phyloP scores from a whole-genome alignment of 2,797 vertebrate genomes.

The Malacoraja senta region DNA sequence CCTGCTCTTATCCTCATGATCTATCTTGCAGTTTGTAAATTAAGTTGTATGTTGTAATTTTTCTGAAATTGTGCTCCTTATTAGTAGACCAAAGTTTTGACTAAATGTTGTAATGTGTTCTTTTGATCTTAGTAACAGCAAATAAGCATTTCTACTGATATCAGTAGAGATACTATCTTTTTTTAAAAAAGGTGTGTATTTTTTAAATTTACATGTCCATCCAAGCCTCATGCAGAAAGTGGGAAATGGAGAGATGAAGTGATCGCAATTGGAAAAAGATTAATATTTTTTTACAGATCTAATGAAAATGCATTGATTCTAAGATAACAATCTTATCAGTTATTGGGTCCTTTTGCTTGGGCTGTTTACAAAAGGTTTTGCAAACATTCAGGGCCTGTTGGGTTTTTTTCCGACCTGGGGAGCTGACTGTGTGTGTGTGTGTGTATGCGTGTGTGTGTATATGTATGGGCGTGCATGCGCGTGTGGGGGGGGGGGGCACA shows the following conservation, averaged over 20 bases:
- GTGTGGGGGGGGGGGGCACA: too few relatives aligned
- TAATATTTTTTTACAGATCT: slow-evolving; percentile 20
- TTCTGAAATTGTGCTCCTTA: slow-evolving; percentile 24
- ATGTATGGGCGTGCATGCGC: too few relatives aligned
- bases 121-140: slow-evolving; percentile 17
- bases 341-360: slow-evolving; percentile 19
- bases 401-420: neutral
- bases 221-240: neutral
- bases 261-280: neutral
- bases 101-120: slow-evolving; percentile 20
- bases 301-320: slow-evolving; percentile 27
- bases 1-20: slow-evolving; percentile 31
- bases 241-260: neutral
- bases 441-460: too few relatives aligned
- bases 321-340: slow-evolving; percentile 2
- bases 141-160: neutral
- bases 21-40: slow-evolving; percentile 20
- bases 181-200: neutral
- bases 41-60: slow-evolving; percentile 36
- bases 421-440: neutral
- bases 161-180: slow-evolving; percentile 3
- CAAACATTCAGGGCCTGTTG: neutral
- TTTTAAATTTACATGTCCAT: slow-evolving; percentile 21
- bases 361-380: neutral
- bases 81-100: slow-evolving; percentile 35